Conservation (phyloP, 2,797 vertebrate genomes). For the Artibeus lituratus region DNA sequence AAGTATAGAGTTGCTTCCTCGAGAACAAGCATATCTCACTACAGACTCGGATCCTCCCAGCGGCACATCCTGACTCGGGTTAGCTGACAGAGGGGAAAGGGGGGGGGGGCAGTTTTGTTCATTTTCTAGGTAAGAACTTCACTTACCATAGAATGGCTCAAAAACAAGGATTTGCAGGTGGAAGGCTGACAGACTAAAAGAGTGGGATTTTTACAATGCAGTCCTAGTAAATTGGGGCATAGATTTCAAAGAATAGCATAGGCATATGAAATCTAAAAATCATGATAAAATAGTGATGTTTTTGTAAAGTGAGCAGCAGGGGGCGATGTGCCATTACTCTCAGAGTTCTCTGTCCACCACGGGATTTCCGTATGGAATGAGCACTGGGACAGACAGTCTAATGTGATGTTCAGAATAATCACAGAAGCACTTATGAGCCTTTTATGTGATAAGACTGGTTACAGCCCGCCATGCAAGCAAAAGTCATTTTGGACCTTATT, state of each 20-base stretch:
- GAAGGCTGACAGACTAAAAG: neutral
- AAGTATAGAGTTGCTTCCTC: neutral
- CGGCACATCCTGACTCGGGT: neutral
- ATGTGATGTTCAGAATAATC: slow-evolving; percentile 35
- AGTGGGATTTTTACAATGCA: neutral
- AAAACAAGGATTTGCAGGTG: neutral
- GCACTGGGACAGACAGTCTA: neutral
- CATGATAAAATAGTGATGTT: neutral
- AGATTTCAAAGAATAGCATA: slow-evolving; percentile 8
- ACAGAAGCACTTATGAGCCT: neutral
- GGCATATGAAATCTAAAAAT: neutral
- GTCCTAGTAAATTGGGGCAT: neutral
- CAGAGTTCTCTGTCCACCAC: neutral
- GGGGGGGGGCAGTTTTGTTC: neutral
- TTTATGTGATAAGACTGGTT: slow-evolving; percentile 32
- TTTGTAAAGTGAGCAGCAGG: slow-evolving; percentile 71
- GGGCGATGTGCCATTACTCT: slow-evolving; percentile 68
- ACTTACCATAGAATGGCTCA: neutral
- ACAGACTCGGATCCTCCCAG: neutral
- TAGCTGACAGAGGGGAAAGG: neutral
- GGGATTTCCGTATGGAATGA: slow-evolving; percentile 41
- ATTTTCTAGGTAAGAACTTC: slow-evolving; percentile 11
- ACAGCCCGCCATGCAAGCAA: neutral
- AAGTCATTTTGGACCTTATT: neutral
- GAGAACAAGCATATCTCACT: neutral